Evolutionary conservation across 2,113 vertebrate species (phyloP).

Genomic region (Halcyon malimbica): DNA sequence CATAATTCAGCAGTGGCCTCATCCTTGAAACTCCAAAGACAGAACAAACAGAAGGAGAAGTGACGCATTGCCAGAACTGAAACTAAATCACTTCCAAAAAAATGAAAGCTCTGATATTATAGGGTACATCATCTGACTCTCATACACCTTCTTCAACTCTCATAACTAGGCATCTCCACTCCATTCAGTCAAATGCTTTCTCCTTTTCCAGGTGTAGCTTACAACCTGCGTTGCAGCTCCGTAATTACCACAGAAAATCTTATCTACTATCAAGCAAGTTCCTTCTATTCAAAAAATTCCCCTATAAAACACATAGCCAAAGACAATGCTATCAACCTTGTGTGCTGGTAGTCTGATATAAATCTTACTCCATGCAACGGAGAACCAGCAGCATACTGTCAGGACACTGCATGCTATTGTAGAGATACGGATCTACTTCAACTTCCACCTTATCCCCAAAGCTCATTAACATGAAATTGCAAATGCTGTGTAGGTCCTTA

Average conservation of each 20-base stretch:
- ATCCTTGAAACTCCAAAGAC: background rate
- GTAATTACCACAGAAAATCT: conserved; percentile 8
- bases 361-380: conserved; percentile 16
- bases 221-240: background rate
- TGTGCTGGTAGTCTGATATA: background rate
- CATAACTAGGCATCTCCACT: background rate
- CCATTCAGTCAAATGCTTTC: background rate
- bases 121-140: background rate
- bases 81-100: background rate
- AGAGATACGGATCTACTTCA: conserved; percentile 33
- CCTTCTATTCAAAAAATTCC: background rate
- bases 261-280: conserved; percentile 47
- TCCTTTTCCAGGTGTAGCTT: background rate
- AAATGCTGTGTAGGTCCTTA: background rate
- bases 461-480: conserved; percentile 17
- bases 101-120: background rate
- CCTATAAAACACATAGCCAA: conserved; percentile 14
- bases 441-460: background rate
- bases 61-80: background rate
- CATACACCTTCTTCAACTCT: background rate
- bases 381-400: background rate
- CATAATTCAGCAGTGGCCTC: background rate
- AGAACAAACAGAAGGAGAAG: background rate
- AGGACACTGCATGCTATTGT: background rate
- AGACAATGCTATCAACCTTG: conserved; percentile 20